phyloP scores from a whole-genome alignment of 2,113 vertebrate genomes.

The Micronycteris hirsuta region DNA sequence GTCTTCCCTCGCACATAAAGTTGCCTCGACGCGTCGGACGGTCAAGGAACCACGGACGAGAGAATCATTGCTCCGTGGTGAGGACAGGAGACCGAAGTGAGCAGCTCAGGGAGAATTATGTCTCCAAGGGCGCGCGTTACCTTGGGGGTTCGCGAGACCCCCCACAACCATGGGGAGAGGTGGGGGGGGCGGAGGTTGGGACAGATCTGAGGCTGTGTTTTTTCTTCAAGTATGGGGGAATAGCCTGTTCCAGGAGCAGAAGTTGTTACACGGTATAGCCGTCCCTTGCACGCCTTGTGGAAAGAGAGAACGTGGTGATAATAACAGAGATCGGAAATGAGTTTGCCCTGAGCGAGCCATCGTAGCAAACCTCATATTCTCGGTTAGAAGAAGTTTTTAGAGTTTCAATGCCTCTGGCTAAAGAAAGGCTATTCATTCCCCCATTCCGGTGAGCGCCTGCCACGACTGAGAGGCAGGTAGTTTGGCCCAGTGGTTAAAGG shows the following conservation, averaged over 20 bases:
- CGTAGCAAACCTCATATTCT: not conserved
- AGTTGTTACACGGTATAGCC: not conserved
- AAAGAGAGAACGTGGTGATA: not conserved
- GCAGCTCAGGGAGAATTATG: not conserved
- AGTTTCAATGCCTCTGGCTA: not conserved
- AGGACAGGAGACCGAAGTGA: not conserved
- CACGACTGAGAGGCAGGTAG: not conserved
- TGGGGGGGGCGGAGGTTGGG: not conserved
- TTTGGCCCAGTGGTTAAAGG: not conserved
- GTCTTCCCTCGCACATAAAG: not conserved
- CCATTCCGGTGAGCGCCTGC: not conserved
- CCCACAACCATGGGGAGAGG: rapidly evolving
- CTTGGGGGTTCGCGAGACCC: not conserved
- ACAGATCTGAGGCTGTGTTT: not conserved
- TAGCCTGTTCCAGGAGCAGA: not conserved
- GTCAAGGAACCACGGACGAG: not conserved
- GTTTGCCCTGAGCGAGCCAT: not conserved
- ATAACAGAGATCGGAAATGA: not conserved
- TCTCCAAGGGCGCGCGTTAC: not conserved
- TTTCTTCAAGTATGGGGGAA: not conserved
- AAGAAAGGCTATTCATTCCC: not conserved
- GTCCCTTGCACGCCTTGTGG: not conserved
- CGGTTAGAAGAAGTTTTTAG: not conserved
- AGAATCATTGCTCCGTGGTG: not conserved
- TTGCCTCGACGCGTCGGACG: not conserved